phyloP scores from a whole-genome alignment of 2,797 vertebrate genomes.

The Clarias fuscus region DNA sequence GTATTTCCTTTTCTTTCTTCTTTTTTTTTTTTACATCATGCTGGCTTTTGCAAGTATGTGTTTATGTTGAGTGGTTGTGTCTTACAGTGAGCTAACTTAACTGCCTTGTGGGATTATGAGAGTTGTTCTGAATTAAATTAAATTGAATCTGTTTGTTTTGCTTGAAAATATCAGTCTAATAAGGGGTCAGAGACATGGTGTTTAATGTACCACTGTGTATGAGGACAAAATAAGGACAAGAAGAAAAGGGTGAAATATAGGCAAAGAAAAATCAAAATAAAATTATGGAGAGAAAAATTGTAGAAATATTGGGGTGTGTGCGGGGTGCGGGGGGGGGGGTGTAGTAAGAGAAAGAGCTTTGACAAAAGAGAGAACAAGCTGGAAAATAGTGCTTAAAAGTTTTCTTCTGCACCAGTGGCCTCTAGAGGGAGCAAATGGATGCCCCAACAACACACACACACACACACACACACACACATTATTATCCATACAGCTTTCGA shows the following conservation, averaged over 20 bases:
- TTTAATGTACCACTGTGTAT: neutral
- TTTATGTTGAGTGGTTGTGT: neutral
- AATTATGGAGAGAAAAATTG: neutral
- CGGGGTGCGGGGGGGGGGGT: no score
- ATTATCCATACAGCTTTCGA: neutral
- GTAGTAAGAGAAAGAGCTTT: neutral
- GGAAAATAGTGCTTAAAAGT: constrained; percentile 1
- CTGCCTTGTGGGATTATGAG: neutral
- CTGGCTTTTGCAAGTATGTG: neutral
- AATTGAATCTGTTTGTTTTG: neutral
- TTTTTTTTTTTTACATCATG: neutral
- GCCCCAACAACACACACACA: neutral
- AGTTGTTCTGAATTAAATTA: neutral
- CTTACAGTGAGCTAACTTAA: neutral
- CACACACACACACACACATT: neutral
- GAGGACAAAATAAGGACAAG: neutral
- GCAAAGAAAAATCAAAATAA: neutral
- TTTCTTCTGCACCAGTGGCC: constrained; percentile 13
- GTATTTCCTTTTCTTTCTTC: neutral
- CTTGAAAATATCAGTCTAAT: neutral
- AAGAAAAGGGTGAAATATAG: neutral
- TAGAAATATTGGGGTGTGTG: no score
- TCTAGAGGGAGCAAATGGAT: constrained; percentile 6
- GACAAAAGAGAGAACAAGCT: neutral
- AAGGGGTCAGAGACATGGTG: neutral